phyloP scores from a whole-genome alignment of 1,140 invertebrate genomes.

The Pemphigus obesinymphae region DNA sequence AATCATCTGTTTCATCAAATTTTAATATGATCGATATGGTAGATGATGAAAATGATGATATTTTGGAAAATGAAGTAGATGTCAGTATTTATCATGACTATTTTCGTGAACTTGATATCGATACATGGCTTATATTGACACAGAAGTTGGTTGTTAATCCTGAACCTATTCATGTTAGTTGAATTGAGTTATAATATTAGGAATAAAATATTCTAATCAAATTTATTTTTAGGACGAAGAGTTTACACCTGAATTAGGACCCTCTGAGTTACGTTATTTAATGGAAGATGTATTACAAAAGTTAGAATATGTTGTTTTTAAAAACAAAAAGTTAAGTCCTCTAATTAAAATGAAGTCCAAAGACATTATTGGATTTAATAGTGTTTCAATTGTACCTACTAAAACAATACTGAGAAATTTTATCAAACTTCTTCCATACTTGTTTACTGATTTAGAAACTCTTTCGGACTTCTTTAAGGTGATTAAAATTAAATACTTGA shows the following conservation, averaged over 20 bases:
- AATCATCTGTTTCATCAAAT: conserved; percentile 9
- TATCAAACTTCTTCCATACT: conserved; percentile 45
- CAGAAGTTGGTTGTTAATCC: conserved; percentile 51
- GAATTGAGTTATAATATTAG: not conserved
- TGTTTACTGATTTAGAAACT: conserved; percentile 47
- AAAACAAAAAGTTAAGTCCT: conserved; percentile 12
- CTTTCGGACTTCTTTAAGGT: conserved; percentile 48
- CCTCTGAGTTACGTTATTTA: conserved; percentile 52
- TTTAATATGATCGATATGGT: conserved; percentile 30
- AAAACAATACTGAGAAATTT: conserved; percentile 45
- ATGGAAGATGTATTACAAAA: conserved; percentile 53
- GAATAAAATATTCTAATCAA: not conserved
- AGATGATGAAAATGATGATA: conserved; percentile 44
- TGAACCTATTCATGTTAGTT: conserved; percentile 44
- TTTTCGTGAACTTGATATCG: conserved; percentile 55
- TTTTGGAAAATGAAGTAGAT: conserved; percentile 31
- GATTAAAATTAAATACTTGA: not conserved
- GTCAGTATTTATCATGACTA: conserved; percentile 45
- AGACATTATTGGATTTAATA: conserved; percentile 28
- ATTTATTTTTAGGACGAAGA: conserved; percentile 44
- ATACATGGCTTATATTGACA: conserved; percentile 53
- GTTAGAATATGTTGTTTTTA: conserved; percentile 48
- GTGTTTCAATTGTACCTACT: conserved; percentile 42
- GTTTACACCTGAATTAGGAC: conserved; percentile 49
- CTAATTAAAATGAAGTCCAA: conserved; percentile 14